Conservation (phyloP, 1,140 invertebrate genomes). For the Aphelinus certus region DNA sequence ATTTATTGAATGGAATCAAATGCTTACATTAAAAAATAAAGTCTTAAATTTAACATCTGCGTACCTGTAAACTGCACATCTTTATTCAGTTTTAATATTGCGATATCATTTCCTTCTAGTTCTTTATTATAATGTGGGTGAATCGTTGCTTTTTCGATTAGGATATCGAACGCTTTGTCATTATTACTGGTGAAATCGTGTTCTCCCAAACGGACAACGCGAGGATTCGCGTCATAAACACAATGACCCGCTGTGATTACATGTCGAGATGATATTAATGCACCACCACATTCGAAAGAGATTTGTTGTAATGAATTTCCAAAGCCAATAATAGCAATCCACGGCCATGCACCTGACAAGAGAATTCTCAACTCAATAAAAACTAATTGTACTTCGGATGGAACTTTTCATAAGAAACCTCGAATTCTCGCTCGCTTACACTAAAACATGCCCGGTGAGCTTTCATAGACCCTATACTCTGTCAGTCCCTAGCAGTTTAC, state of each 20-base stretch:
- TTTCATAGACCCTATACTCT: background rate
- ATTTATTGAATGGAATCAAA: too few relatives aligned
- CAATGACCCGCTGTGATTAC: constrained; percentile 88
- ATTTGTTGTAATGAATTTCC: constrained; percentile 53
- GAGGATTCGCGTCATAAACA: constrained; percentile 68
- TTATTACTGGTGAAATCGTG: constrained; percentile 71
- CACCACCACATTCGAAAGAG: constrained; percentile 74
- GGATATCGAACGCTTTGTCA: constrained; percentile 72
- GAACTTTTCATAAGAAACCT: background rate
- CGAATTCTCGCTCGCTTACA: background rate
- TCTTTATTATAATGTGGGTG: constrained; percentile 75
- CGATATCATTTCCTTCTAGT: constrained; percentile 80
- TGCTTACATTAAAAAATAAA: too few relatives aligned
- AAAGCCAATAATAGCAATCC: constrained; percentile 77
- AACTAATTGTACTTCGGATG: too few relatives aligned
- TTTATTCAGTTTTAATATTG: constrained; percentile 71
- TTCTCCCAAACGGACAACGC: constrained; percentile 77
- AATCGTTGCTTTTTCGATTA: constrained; percentile 68
- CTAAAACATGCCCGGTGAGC: background rate
- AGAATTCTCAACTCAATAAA: background rate
- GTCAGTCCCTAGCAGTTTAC: too few relatives aligned
- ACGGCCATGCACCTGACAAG: constrained; percentile 74
- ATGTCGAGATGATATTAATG: constrained; percentile 76
- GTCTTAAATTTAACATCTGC: too few relatives aligned
- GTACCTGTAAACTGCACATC: constrained; percentile 71